A percentile compares a stretch with the other conserved stretches of the same genome.
phyloP scores from a whole-genome alignment of 1,140 invertebrate species.

The Radopholus similis region DNA sequence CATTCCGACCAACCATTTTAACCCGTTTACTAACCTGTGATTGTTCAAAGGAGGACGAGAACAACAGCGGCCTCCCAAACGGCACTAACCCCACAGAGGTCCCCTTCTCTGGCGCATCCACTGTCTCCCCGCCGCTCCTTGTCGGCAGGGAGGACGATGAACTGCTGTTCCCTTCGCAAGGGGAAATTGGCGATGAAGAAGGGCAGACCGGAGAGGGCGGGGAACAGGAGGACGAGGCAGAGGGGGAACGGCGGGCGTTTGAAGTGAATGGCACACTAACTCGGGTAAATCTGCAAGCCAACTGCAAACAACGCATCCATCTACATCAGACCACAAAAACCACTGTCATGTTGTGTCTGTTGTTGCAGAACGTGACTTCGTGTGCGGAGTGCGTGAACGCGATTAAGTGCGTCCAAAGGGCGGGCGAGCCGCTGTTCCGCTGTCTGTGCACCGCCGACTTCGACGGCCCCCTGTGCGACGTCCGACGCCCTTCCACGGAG shows the following conservation, averaged over 20 bases:
- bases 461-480: neutral
- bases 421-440: neutral
- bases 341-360: too few relatives aligned
- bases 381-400: neutral
- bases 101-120: too few relatives aligned
- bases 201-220: neutral
- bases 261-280: too few relatives aligned
- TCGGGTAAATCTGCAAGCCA: too few relatives aligned
- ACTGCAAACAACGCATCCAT: neutral
- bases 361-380: neutral
- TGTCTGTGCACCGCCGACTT: neutral
- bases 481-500: neutral
- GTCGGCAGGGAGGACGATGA: too few relatives aligned
- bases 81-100: too few relatives aligned
- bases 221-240: conserved; percentile 1
- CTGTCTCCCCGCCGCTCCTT: too few relatives aligned
- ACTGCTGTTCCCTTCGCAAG: too few relatives aligned
- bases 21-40: too few relatives aligned
- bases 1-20: too few relatives aligned
- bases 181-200: neutral
- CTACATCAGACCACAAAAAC: neutral
- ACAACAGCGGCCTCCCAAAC: too few relatives aligned
- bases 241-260: neutral
- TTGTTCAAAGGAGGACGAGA: too few relatives aligned
- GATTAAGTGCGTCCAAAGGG: neutral